A percentile compares a stretch with the other conserved stretches of the same genome.
These are phyloP conservation scores for Nerophis ophidion DNA, from an alignment of 2,113 vertebrate species.

Conservation along the genomic window DNA sequence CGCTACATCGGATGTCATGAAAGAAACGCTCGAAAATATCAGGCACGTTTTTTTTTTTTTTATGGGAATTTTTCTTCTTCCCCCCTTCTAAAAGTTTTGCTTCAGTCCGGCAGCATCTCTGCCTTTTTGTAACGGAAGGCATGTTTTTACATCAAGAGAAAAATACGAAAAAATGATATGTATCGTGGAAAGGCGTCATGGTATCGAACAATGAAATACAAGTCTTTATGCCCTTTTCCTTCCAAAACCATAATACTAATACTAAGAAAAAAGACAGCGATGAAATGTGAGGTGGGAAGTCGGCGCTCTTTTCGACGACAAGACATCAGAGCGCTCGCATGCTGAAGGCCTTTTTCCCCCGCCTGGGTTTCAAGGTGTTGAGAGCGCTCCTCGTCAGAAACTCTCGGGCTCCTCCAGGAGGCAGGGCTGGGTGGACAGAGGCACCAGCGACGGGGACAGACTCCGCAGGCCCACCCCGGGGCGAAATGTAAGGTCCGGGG, in stretches of 20 bases:
- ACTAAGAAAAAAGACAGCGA: conserved; percentile 51
- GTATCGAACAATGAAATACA: conserved; percentile 60
- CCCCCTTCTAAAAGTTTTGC: conserved; percentile 54
- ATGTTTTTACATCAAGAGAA: conserved; percentile 51
- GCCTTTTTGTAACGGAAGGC: conserved; percentile 52
- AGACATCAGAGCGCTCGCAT: conserved; percentile 69
- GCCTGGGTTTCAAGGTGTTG: not conserved
- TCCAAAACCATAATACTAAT: conserved; percentile 43
- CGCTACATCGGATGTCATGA: conserved; percentile 29
- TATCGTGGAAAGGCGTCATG: conserved; percentile 66
- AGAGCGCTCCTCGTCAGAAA: conserved; percentile 60
- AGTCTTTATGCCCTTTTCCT: conserved; percentile 57
- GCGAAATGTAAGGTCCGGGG: conserved; percentile 85
- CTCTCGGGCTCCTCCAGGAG: conserved; percentile 92
- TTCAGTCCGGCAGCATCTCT: conserved; percentile 59
- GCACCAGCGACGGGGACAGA: conserved; percentile 83
- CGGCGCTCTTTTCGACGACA: conserved; percentile 48
- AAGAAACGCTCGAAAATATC: conserved; percentile 40
- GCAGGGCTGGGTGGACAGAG: conserved; percentile 83
- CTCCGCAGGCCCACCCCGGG: conserved; percentile 74
- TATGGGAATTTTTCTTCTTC: conserved; percentile 15
- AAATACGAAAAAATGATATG: conserved; percentile 64
- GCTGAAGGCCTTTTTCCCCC: conserved; percentile 56
- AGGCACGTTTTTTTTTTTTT: conserved; percentile 62
- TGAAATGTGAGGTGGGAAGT: conserved; percentile 43